phyloP scores from a whole-genome alignment of 2,113 vertebrate species.

The Leuciscus idus region DNA sequence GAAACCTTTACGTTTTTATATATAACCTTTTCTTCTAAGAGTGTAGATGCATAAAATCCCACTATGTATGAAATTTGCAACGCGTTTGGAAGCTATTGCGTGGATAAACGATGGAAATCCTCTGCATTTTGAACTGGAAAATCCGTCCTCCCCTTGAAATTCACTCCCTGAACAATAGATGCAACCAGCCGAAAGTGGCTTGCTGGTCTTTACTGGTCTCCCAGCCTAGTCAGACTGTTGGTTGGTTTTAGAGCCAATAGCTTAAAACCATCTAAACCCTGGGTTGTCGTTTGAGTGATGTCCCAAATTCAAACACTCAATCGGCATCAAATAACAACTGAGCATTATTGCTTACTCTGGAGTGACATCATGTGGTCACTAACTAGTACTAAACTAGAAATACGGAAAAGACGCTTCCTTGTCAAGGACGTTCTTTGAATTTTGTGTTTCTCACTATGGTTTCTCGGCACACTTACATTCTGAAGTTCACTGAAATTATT shows the following conservation, averaged over 20 bases:
- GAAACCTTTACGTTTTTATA: too few species aligned
- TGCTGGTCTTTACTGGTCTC: not conserved
- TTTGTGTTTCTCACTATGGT: not conserved
- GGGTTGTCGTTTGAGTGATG: not conserved
- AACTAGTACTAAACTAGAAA: not conserved
- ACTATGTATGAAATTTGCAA: too few species aligned
- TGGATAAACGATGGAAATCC: too few species aligned
- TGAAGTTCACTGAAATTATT: not conserved
- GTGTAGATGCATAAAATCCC: too few species aligned
- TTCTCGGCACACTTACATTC: not conserved
- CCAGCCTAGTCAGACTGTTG: not conserved
- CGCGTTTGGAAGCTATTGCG: too few species aligned
- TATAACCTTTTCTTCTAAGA: too few species aligned
- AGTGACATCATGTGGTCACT: constrained; percentile 47
- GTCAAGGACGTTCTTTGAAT: not conserved
- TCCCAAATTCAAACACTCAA: not conserved
- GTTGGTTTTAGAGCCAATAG: not conserved
- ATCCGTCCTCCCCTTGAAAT: too few species aligned
- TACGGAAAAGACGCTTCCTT: not conserved
- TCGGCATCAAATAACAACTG: not conserved
- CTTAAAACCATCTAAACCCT: not conserved
- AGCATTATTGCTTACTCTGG: not conserved
- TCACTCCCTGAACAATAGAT: too few species aligned
- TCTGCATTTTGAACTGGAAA: too few species aligned
- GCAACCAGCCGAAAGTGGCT: not conserved